Conservation (phyloP, 2,113 vertebrate species). For the Cephalophus harveyi region DNA sequence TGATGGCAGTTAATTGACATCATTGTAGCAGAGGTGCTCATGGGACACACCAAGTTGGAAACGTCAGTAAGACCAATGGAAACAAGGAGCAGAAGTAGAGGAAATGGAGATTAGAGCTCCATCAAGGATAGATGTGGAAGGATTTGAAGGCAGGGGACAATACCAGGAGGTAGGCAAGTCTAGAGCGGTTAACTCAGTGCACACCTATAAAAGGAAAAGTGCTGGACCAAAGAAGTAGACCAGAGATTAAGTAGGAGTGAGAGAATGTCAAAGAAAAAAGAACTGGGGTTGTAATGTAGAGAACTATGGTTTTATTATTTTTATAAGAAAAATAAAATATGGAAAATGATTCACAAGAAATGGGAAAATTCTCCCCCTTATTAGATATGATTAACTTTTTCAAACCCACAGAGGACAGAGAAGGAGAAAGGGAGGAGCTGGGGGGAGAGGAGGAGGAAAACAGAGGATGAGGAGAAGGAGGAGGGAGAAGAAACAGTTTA, state of each 20-base stretch:
- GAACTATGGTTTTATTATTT: neutral
- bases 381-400: neutral
- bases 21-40: neutral
- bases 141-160: neutral
- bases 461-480: neutral
- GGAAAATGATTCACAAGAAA: neutral
- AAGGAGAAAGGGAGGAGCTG: no score
- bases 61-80: neutral
- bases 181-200: neutral
- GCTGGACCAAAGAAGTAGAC: neutral
- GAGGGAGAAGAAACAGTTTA: neutral
- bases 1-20: neutral
- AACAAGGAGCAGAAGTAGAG: neutral
- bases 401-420: neutral
- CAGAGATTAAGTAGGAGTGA: neutral
- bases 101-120: neutral
- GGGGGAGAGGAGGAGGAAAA: neutral
- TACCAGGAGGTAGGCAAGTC: neutral
- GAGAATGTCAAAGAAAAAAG: neutral
- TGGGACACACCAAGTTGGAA: neutral
- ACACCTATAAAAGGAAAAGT: neutral
- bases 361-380: neutral
- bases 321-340: neutral
- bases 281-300: neutral
- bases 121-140: neutral